Percentiles rank a stretch among this genome's conserved stretches.
phyloP scores from a whole-genome alignment of 2,797 vertebrate genomes.

The Antennarius maculatus region DNA sequence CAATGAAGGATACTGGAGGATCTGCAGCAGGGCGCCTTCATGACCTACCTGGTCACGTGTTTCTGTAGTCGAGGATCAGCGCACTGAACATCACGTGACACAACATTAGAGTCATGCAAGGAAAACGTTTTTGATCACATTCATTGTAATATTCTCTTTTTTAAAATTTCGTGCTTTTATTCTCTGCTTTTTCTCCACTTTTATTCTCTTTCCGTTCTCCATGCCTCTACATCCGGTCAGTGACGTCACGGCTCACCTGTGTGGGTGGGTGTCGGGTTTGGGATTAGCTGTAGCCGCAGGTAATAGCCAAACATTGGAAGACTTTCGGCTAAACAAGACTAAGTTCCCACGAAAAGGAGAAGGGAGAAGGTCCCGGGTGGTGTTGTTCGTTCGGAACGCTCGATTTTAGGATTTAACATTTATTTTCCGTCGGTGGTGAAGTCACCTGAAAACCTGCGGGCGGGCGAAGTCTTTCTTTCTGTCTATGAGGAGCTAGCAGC shows the following conservation, averaged over 20 bases:
- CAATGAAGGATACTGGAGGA: slow-evolving; percentile 73
- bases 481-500: slow-evolving; percentile 30
- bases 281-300: slow-evolving; percentile 83
- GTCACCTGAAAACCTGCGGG: slow-evolving; percentile 40
- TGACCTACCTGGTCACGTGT: background rate
- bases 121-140: background rate
- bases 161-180: background rate
- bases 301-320: slow-evolving; percentile 73
- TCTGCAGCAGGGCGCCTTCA: slow-evolving; percentile 53
- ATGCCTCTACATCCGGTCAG: slow-evolving; percentile 37
- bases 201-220: background rate
- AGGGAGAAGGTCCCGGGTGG: slow-evolving; percentile 14
- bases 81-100: background rate
- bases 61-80: background rate
- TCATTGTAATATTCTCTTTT: background rate
- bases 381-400: background rate
- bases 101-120: too few relatives aligned
- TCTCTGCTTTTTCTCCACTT: too few relatives aligned
- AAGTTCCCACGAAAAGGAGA: slow-evolving; percentile 10
- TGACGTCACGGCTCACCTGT: slow-evolving; percentile 82
- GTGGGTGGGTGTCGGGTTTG: slow-evolving; percentile 69
- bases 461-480: slow-evolving; percentile 30
- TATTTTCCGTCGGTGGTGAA: slow-evolving; percentile 3
- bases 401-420: background rate
- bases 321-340: slow-evolving; percentile 24